Base-by-base conservation (phyloP, 2,797 vertebrate genomes). In the Lagorchestes hirsutus region DNA sequence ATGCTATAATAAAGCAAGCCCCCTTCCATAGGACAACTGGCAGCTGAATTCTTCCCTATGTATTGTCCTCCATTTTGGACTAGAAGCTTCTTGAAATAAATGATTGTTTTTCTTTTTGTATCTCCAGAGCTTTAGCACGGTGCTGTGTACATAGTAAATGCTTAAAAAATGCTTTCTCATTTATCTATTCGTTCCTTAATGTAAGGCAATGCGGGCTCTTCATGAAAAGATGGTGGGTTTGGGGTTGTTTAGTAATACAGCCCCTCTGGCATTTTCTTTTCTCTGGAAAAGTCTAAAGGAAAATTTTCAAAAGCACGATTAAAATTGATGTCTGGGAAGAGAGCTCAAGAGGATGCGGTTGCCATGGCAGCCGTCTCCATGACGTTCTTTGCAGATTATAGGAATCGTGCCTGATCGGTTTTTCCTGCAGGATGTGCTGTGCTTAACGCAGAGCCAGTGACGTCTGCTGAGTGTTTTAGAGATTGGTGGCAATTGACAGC, bases 121-220 rank as follows among this genome's bases (percentile, higher is more conserved):
- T 54, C 56, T 18, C 29, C 50, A 59, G n/a, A 92, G 62, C 50
- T 29, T 82, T 55, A 40, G 6, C 54, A 58, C 29, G 16, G 34
- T 31, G 5, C n/a, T 0, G 56, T 55, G 46, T 24, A 90, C 28
- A 54, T 27, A 95, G 11, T 58, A 94, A 46, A 92, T 57, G 3
- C 22, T 94, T 93, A 90, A 24, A 22, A 28, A 90, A n/a, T 92
- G 95, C 67, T 93, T 93, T 27, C 93, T 95, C 74, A 82, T 46
- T 46, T 27, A 82, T 46, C 4, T 2, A 82, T 82, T 46, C 22
- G 10, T 46, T 46, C 22, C 40, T 82, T 82, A 82, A 82, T 46
- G 40, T 22, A 82, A 82, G 8, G 74, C 74, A 82, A 24, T 82
- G n/a, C 67, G 40, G 18, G 18, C 8, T 82, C 40, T 46, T 82